A percentile compares a stretch with the other conserved stretches of the same genome.
These are phyloP conservation scores for Umimayanthus chanpuru DNA, from an alignment of 92 coral and sea anemone species.

Conservation along the genomic window DNA sequence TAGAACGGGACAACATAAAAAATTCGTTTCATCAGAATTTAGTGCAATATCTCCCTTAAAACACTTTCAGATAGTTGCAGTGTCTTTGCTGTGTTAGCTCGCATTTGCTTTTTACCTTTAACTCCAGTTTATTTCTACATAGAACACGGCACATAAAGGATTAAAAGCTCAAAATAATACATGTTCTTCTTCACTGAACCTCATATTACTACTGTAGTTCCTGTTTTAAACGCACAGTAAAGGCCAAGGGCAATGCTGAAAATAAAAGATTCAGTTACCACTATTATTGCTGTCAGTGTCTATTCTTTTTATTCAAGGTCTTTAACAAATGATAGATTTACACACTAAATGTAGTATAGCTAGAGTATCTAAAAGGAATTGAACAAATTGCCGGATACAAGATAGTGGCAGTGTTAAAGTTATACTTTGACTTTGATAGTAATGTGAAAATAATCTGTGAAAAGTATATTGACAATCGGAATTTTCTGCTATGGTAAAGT, in stretches of 20 bases:
- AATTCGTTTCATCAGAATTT: no score
- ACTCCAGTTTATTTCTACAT: neutral
- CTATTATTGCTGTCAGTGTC: neutral
- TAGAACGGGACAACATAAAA: neutral
- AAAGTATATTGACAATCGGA: neutral
- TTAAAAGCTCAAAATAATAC: no score
- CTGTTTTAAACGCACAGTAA: neutral
- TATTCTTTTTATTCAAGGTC: neutral
- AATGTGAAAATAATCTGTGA: no score
- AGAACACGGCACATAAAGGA: neutral
- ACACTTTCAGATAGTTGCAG: no score
- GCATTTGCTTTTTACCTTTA: neutral
- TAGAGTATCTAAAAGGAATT: neutral
- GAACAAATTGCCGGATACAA: neutral
- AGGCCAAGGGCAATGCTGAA: neutral
- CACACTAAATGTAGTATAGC: neutral
- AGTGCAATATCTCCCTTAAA: no score
- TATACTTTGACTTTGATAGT: neutral
- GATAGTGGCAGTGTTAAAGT: no score
- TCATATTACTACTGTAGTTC: no score
- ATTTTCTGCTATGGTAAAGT: neutral
- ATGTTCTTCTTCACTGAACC: neutral
- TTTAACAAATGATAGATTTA: neutral
- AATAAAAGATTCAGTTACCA: no score
- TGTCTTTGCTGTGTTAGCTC: no score